Evolutionary conservation across 1,140 invertebrate species (phyloP).

Genomic region (Adelges cooleyi): DNA sequence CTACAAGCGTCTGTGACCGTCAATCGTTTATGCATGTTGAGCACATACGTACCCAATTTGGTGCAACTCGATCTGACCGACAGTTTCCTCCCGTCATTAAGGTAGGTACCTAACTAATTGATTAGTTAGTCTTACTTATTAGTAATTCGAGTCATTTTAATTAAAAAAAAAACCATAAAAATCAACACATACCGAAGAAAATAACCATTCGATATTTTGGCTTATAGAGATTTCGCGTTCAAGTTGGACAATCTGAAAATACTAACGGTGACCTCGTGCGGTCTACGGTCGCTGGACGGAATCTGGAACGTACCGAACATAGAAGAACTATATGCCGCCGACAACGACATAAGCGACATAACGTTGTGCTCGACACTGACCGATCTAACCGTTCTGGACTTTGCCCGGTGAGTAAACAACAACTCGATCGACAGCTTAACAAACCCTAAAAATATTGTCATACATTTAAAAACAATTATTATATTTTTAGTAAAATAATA

Average conservation of each 20-base stretch:
- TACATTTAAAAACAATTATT: no score
- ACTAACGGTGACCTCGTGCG: conserved; percentile 52
- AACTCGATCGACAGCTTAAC: no score
- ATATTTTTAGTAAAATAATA: no score
- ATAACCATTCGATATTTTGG: not conserved
- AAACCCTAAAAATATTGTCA: no score
- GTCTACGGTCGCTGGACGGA: conserved; percentile 50
- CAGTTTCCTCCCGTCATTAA: conserved; percentile 48
- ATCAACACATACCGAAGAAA: not conserved
- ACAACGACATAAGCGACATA: conserved; percentile 48
- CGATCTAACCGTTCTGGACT: not conserved
- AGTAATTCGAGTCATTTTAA: no score
- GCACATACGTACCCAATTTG: conserved; percentile 47
- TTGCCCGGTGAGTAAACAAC: conserved; percentile 3
- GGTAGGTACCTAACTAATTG: conserved; percentile 27
- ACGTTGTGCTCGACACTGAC: conserved; percentile 44
- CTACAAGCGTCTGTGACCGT: conserved; percentile 49
- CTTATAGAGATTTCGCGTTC: conserved; percentile 49
- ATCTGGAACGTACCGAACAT: conserved; percentile 44
- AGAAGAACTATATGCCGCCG: conserved; percentile 47
- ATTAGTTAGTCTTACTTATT: no score
- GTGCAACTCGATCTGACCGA: conserved; percentile 49
- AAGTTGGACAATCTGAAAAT: conserved; percentile 46
- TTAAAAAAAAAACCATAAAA: no score
- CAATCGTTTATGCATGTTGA: conserved; percentile 47